Base-by-base conservation (phyloP, 1,140 invertebrate genomes). In the Ericerus pela region DNA sequence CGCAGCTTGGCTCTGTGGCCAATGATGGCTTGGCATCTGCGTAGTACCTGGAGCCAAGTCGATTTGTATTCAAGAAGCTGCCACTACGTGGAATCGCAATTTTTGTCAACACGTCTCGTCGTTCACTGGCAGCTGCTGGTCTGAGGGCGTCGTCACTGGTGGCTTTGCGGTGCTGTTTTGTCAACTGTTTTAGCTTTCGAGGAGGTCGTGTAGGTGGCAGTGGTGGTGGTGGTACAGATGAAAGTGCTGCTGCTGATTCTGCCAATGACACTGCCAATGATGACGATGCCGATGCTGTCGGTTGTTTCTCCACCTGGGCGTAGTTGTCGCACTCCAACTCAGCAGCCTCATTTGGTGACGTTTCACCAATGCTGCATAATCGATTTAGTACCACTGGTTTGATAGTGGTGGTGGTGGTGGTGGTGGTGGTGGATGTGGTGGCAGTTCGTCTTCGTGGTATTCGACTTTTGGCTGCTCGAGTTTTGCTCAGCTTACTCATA, bases 61-160 rank as follows among this genome's bases (percentile, higher is more conserved):
- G 61, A 31, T 59, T 59, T 18, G 83, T 79, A 63, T 85, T 87
- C 0, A 88, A 69, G 62, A 89, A 88, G 64, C 85, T 88, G 1
- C 82, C 80, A 53, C 84, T 84, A 62, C 85, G 74, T 8, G 85
- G 85, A 62, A 89, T 80, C 20, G 85, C 85, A 6, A 88, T 84
- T 66, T 85, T 82, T 0, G 85, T 89, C 57, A 88, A 68, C 58
- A 87, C 79, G 65, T 89, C 85, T 1, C 86, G 84, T 28, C 0
- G 24, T 22, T 47, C 30, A 2, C 3, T 20, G 4, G 37, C 6
- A 26, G 26, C 18, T 18, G n/a, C 24, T 20, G 18, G 2, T 5
- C 2, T 2, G 16, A 33, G 31, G 28, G 22, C 36, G 11, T 33
- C 28, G 18, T 47, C 26, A 3, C 8, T 2, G 26, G 22, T 24